Conservation (phyloP, 2,113 vertebrate species). For the Thryonomys swinderianus region DNA sequence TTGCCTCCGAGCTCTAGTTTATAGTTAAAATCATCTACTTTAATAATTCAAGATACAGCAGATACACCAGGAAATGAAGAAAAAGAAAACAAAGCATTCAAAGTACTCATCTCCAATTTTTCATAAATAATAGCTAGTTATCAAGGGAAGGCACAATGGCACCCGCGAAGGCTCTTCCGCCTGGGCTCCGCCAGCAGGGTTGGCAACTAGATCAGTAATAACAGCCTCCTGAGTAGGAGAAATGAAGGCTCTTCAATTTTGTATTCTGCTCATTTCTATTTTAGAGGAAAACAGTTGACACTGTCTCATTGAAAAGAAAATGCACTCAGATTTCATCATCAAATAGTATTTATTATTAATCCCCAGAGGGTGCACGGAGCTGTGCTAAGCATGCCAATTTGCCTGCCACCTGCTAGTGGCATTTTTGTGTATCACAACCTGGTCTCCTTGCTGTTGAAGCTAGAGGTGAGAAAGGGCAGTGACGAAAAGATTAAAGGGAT, state of each 20-base stretch:
- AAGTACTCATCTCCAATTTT: conserved; percentile 51
- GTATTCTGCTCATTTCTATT: conserved; percentile 71
- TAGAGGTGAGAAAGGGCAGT: conserved; percentile 68
- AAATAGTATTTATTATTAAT: conserved; percentile 74
- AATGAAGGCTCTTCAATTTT: conserved; percentile 42
- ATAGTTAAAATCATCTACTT: conserved; percentile 42
- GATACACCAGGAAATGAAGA: conserved; percentile 29
- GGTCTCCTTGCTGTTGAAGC: conserved; percentile 50
- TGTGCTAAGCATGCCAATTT: conserved; percentile 58
- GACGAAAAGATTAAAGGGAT: conserved; percentile 69
- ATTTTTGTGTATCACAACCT: conserved; percentile 47
- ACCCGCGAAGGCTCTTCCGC: not conserved
- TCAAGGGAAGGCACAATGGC: not conserved
- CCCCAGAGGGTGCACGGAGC: not conserved
- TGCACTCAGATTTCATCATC: conserved; percentile 73
- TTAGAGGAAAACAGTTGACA: conserved; percentile 69
- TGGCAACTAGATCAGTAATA: conserved; percentile 36
- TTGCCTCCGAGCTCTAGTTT: not conserved
- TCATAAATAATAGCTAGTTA: conserved; percentile 55
- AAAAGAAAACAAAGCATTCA: conserved; percentile 45
- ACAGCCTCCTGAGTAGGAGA: conserved; percentile 41
- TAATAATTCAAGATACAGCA: conserved; percentile 36
- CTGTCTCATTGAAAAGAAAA: conserved; percentile 72
- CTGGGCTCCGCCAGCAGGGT: conserved; percentile 41
- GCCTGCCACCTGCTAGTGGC: conserved; percentile 56